A percentile compares a stretch with the other conserved stretches of the same genome.
These are phyloP conservation scores for Trichogramma dendrolimi DNA, from an alignment of 2,888 invertebrate genomes.

Conservation along the genomic window DNA sequence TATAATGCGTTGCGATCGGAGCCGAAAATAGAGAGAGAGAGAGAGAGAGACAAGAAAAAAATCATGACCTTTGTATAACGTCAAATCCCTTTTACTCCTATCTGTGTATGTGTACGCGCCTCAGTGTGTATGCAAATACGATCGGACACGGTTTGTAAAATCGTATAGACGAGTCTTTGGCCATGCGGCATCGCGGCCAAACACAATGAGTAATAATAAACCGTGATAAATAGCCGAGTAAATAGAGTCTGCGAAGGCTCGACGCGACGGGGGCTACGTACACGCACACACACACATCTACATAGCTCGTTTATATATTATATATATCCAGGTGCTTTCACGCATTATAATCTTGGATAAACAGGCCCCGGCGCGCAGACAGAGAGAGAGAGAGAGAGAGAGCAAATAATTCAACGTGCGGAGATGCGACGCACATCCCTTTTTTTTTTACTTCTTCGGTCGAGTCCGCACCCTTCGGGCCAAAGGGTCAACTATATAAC, in stretches of 20 bases:
- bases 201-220: slow-evolving; percentile 52
- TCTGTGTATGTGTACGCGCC: too few species aligned
- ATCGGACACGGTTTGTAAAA: slow-evolving; percentile 51
- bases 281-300: too few species aligned
- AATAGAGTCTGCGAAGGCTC: slow-evolving; percentile 35
- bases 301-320: too few species aligned
- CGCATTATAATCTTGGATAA: slow-evolving; percentile 42
- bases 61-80: too few species aligned
- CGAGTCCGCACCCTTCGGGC: too few species aligned
- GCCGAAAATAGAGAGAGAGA: not conserved
- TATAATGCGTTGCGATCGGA: too few species aligned
- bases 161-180: slow-evolving; percentile 38
- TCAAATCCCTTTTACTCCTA: too few species aligned
- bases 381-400: slow-evolving; percentile 7
- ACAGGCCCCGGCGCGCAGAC: slow-evolving; percentile 34
- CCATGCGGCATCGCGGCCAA: slow-evolving; percentile 42
- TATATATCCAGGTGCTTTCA: slow-evolving; percentile 39
- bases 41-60: not conserved
- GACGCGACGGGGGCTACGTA: too few species aligned
- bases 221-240: slow-evolving; percentile 52
- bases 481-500: too few species aligned
- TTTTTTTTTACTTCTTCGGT: too few species aligned
- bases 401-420: slow-evolving; percentile 21
- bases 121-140: slow-evolving; percentile 48
- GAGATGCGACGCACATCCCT: not conserved